phyloP scores from a whole-genome alignment of 2,797 vertebrate species.

The Periophthalmus magnuspinnatus region DNA sequence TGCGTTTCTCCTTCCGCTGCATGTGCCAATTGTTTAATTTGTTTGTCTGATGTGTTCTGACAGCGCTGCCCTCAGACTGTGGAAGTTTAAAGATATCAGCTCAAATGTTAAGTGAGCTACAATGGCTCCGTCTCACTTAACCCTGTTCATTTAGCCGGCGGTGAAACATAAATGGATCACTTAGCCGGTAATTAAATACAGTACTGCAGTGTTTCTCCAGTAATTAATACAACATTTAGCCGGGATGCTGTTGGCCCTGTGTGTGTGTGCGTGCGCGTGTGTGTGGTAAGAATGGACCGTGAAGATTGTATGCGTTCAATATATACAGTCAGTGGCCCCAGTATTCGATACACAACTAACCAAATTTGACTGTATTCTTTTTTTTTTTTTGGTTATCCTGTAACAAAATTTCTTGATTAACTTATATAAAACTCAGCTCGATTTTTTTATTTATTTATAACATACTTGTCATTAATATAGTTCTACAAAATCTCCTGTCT shows the following conservation, averaged over 20 bases:
- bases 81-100: constrained; percentile 67
- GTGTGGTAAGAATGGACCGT: constrained; percentile 6
- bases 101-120: constrained; percentile 75
- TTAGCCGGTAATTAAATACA: constrained; percentile 79
- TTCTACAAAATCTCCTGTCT: too few relatives aligned
- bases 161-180: constrained; percentile 76
- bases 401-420: too few relatives aligned
- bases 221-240: constrained; percentile 76
- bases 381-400: too few relatives aligned
- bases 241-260: constrained; percentile 52
- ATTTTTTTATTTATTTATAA: too few relatives aligned
- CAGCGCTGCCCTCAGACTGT: constrained; percentile 56
- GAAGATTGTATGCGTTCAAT: constrained; percentile 4
- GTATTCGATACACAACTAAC: not conserved
- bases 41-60: constrained; percentile 63
- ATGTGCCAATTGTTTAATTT: constrained; percentile 62
- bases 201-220: constrained; percentile 70
- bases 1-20: constrained; percentile 38
- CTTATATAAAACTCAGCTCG: too few relatives aligned
- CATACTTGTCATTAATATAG: too few relatives aligned
- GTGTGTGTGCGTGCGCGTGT: constrained; percentile 17
- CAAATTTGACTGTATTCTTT: not conserved
- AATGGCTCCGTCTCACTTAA: constrained; percentile 70
- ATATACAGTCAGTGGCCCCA: not conserved
- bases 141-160: constrained; percentile 71